Evolutionary conservation across 2,113 vertebrate genomes (phyloP).

Genomic region (Rhipidura dahli): DNA sequence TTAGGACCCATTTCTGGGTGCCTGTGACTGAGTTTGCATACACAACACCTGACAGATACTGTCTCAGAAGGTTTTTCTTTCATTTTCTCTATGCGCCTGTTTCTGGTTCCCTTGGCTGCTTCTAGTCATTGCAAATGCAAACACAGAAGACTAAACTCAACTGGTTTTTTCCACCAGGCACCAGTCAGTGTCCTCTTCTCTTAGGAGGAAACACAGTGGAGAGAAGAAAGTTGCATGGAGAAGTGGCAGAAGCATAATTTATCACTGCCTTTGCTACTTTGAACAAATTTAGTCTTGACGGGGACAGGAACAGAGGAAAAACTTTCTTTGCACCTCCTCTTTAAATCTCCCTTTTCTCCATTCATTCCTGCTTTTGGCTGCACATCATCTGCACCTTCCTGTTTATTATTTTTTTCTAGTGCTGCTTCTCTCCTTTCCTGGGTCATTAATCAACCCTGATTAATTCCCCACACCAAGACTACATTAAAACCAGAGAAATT

Average conservation of each 20-base stretch:
- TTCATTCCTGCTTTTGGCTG: not conserved
- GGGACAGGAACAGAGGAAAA: not conserved
- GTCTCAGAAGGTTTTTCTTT: not conserved
- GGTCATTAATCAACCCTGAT: not conserved
- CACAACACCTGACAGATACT: not conserved
- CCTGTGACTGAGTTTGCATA: not conserved
- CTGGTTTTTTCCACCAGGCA: not conserved
- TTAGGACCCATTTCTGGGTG: not conserved
- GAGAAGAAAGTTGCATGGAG: not conserved
- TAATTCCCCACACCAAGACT: not conserved
- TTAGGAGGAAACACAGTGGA: not conserved
- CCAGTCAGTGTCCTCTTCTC: not conserved
- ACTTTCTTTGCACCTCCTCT: not conserved
- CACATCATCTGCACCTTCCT: not conserved
- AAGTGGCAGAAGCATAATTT: not conserved
- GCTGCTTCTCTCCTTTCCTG: not conserved
- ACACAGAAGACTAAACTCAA: not conserved
- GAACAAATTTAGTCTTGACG: not conserved
- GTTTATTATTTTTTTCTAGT: not conserved
- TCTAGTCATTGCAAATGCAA: not conserved
- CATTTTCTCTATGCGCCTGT: not conserved
- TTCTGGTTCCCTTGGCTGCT: not conserved
- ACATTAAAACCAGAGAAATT: not conserved
- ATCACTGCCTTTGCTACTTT: not conserved
- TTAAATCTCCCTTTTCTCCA: not conserved